These are phyloP conservation scores for Tigriopus californicus DNA, from an alignment of 2,888 invertebrate species.

Conservation along the genomic window DNA sequence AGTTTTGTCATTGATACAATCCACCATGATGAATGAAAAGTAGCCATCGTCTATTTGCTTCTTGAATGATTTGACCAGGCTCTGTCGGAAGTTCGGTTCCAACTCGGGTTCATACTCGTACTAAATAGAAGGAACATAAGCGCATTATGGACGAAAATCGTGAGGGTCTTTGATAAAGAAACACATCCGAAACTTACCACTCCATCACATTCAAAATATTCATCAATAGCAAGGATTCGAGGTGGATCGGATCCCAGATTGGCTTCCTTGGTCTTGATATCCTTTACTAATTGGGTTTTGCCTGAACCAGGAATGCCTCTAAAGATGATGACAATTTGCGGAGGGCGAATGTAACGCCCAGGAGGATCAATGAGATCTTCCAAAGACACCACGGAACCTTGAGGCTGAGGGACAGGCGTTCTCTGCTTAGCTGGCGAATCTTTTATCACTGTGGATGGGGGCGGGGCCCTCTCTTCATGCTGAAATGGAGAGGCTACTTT, in stretches of 20 bases:
- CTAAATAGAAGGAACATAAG: conserved; percentile 29
- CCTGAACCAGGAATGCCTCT: conserved; percentile 84
- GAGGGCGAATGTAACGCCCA: conserved; percentile 56
- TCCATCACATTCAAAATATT: conserved; percentile 45
- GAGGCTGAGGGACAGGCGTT: too few species aligned
- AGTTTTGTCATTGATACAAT: conserved; percentile 67
- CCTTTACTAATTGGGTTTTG: conserved; percentile 70
- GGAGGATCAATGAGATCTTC: conserved; percentile 58
- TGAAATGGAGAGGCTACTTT: too few species aligned
- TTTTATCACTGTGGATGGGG: too few species aligned
- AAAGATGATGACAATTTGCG: conserved; percentile 61
- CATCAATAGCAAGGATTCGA: conserved; percentile 77
- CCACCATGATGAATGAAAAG: conserved; percentile 79
- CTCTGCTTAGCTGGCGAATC: too few species aligned
- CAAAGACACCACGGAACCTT: background rate
- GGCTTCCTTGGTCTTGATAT: conserved; percentile 43
- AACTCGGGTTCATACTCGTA: conserved; percentile 72
- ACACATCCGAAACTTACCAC: background rate
- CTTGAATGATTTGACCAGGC: conserved; percentile 69
- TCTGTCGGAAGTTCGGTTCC: conserved; percentile 61
- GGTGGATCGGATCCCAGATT: conserved; percentile 74
- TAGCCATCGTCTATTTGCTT: conserved; percentile 74
- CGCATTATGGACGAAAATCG: conserved; percentile 22
- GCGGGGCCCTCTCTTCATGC: too few species aligned
- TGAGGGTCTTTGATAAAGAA: too few species aligned